phyloP scores from a whole-genome alignment of 2,888 invertebrate species.

The Iselma pallidipennis region DNA sequence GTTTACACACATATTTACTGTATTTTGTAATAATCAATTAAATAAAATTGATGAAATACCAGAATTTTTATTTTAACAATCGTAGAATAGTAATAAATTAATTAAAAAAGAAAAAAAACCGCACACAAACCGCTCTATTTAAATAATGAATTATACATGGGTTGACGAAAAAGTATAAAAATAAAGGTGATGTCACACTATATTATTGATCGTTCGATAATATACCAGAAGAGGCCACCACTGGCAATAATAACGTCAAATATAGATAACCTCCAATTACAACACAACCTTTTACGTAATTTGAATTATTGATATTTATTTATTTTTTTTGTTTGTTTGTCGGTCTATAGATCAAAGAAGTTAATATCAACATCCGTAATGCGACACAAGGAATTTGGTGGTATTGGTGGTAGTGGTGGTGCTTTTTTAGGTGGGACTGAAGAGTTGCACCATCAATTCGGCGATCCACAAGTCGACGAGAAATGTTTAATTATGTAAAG shows the following conservation, averaged over 20 bases:
- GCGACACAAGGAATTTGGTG: slow-evolving; percentile 58
- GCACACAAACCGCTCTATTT: too few relatives aligned
- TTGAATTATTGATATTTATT: neutral
- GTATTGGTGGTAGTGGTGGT: slow-evolving; percentile 39
- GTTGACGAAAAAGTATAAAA: neutral
- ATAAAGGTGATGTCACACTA: neutral
- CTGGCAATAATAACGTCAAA: slow-evolving; percentile 9
- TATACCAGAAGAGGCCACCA: neutral
- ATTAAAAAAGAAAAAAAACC: too few relatives aligned
- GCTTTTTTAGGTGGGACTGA: slow-evolving; percentile 53
- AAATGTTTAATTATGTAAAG: slow-evolving; percentile 62
- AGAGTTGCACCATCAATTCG: slow-evolving; percentile 61
- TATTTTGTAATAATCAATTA: neutral
- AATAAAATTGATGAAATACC: neutral
- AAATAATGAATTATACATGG: too few relatives aligned
- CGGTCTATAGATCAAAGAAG: slow-evolving; percentile 52
- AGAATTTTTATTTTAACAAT: neutral
- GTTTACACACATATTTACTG: neutral
- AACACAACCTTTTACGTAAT: neutral
- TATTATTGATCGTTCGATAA: neutral
- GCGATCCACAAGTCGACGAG: slow-evolving; percentile 59
- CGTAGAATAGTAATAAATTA: too few relatives aligned
- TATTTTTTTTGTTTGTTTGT: slow-evolving; percentile 30
- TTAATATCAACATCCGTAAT: slow-evolving; percentile 58
- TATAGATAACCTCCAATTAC: slow-evolving; percentile 1